These are phyloP conservation scores for Diplazon laetatorius DNA, from an alignment of 2,888 invertebrate species.

Conservation along the genomic window DNA sequence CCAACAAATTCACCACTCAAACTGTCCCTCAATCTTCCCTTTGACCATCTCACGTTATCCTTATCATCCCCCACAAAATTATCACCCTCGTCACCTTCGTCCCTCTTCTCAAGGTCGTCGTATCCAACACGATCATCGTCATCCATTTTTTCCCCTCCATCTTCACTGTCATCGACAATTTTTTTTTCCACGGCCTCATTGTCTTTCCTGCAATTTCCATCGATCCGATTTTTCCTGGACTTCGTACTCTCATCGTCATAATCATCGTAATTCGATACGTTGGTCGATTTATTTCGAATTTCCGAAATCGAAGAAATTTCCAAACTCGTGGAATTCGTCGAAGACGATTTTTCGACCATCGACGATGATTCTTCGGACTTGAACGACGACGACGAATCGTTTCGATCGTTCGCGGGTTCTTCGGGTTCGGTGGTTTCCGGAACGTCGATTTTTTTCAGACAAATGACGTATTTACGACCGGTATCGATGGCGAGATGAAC, in stretches of 20 bases:
- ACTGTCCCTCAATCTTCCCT: neutral
- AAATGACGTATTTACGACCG: constrained; percentile 67
- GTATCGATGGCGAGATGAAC: constrained; percentile 67
- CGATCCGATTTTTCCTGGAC: too few species aligned
- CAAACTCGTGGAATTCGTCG: neutral
- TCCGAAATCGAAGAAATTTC: neutral
- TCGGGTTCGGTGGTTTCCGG: constrained; percentile 28
- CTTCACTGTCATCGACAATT: neutral
- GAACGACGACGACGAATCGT: too few species aligned
- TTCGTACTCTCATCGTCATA: constrained; percentile 11
- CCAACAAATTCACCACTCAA: neutral
- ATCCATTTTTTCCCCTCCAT: neutral
- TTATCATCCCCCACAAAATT: neutral
- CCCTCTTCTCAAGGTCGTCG: constrained; percentile 4
- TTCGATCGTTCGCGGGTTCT: constrained; percentile 5
- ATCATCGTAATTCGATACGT: neutral
- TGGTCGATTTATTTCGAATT: neutral
- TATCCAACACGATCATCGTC: neutral
- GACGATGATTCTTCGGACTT: too few species aligned
- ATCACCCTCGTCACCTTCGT: neutral
- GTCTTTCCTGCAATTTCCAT: too few species aligned
- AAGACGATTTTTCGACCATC: neutral
- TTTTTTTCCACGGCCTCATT: too few species aligned
- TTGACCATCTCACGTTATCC: neutral
- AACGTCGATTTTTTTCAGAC: constrained; percentile 67